Evolutionary conservation across 1,140 invertebrate species (phyloP).

Genomic region (Cephus cinctus): DNA sequence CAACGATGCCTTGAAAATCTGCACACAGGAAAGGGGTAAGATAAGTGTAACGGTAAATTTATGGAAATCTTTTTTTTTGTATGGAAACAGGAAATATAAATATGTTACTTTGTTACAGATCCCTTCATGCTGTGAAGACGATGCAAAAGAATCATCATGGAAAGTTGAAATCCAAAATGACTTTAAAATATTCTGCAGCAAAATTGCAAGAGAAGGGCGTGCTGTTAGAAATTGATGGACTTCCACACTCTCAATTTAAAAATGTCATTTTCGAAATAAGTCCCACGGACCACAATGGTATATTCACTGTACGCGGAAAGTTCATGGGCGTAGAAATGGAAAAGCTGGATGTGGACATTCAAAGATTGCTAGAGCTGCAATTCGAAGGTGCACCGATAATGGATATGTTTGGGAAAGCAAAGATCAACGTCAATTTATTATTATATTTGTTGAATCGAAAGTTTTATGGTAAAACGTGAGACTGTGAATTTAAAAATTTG

Average conservation of each 20-base stretch:
- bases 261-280: slow-evolving; percentile 78
- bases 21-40: slow-evolving; percentile 67
- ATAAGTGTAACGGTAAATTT: slow-evolving; percentile 15
- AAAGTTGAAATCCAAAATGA: slow-evolving; percentile 63
- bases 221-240: slow-evolving; percentile 70
- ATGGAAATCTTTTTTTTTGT: neutral
- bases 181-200: slow-evolving; percentile 70
- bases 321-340: slow-evolving; percentile 82
- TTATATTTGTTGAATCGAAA: slow-evolving; percentile 77
- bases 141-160: slow-evolving; percentile 56
- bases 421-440: slow-evolving; percentile 77
- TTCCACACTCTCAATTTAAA: slow-evolving; percentile 68
- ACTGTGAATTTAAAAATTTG: slow-evolving; percentile 4
- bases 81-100: neutral
- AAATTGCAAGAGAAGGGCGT: slow-evolving; percentile 76
- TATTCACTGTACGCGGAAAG: slow-evolving; percentile 73
- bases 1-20: slow-evolving; percentile 75
- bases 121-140: slow-evolving; percentile 56
- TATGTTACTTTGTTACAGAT: slow-evolving; percentile 45
- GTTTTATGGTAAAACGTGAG: slow-evolving; percentile 67
- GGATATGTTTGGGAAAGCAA: slow-evolving; percentile 78
- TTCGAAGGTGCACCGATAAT: slow-evolving; percentile 78
- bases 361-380: slow-evolving; percentile 76
- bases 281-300: slow-evolving; percentile 66
- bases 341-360: slow-evolving; percentile 72